Conservation (phyloP, 1,140 invertebrate genomes). For the Drosophila biarmipes region DNA sequence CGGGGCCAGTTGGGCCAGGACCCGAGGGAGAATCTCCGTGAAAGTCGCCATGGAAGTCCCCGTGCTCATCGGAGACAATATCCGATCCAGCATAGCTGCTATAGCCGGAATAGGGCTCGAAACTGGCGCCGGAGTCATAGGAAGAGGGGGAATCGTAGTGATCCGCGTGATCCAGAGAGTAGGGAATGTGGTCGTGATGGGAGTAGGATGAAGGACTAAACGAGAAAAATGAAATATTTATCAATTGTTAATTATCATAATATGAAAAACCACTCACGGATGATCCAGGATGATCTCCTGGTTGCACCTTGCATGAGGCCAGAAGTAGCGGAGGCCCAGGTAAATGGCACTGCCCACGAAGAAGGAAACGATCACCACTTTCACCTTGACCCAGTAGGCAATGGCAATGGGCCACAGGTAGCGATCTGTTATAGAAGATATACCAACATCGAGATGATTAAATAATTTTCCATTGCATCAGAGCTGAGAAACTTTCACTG, state of each 20-base stretch:
- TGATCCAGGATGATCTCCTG: conserved; percentile 74
- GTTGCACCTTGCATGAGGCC: conserved; percentile 57
- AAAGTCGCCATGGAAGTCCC: conserved; percentile 47
- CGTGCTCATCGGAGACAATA: conserved; percentile 56
- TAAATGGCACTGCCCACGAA: conserved; percentile 78
- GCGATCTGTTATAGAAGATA: conserved; percentile 42
- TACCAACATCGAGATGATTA: conserved; percentile 31
- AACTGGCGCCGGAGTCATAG: conserved; percentile 59
- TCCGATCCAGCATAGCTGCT: conserved; percentile 66
- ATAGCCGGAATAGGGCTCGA: conserved; percentile 78
- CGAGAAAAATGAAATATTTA: not conserved
- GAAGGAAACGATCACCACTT: conserved; percentile 79
- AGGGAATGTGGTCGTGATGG: conserved; percentile 77
- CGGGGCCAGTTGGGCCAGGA: conserved; percentile 42
- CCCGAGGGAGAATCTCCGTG: conserved; percentile 30
- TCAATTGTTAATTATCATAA: not conserved
- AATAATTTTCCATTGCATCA: conserved; percentile 56
- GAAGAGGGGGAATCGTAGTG: conserved; percentile 59
- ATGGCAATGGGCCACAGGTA: conserved; percentile 76
- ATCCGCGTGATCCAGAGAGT: conserved; percentile 59
- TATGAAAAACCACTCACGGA: conserved; percentile 45
- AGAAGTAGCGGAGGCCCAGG: conserved; percentile 67
- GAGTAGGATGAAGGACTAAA: conserved; percentile 58
- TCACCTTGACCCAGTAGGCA: conserved; percentile 83
- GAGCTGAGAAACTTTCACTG: conserved; percentile 52